A percentile compares a stretch with the other conserved stretches of the same genome.
These are phyloP conservation scores for Oppia nitens DNA, from an alignment of 1,140 invertebrate genomes.

Conservation along the genomic window DNA sequence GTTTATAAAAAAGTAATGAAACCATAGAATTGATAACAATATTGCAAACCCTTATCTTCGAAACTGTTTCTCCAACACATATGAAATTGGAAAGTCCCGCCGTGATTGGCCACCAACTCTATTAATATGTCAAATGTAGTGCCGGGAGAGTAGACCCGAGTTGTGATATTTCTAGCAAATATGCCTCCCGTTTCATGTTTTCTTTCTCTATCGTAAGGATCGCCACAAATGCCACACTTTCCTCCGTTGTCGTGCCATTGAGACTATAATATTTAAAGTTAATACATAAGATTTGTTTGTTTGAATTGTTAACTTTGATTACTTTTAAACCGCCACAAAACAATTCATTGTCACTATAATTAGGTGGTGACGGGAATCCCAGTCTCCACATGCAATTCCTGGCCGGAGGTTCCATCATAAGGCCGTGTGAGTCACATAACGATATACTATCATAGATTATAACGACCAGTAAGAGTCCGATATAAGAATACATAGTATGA, in stretches of 20 bases:
- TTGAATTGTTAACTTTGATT: conserved; percentile 20
- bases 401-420: conserved; percentile 71
- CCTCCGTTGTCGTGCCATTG: conserved; percentile 71
- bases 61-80: conserved; percentile 71
- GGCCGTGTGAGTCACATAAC: conserved; percentile 39
- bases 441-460: background rate
- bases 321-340: conserved; percentile 71
- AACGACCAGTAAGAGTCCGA: background rate
- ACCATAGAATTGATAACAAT: too few relatives aligned
- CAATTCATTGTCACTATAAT: conserved; percentile 80
- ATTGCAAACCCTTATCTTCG: conserved; percentile 36
- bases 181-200: conserved; percentile 72
- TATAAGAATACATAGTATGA: background rate
- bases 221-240: conserved; percentile 72
- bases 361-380: conserved; percentile 74
- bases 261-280: conserved; percentile 26
- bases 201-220: conserved; percentile 49
- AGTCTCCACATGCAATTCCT: conserved; percentile 84
- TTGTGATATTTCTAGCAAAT: conserved; percentile 62
- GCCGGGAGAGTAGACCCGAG: conserved; percentile 56
- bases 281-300: background rate
- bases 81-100: conserved; percentile 55
- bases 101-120: conserved; percentile 24
- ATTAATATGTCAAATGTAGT: conserved; percentile 38
- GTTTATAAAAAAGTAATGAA: background rate